Conservation (phyloP, 2,113 vertebrate genomes). For the Aplodontia rufa region DNA sequence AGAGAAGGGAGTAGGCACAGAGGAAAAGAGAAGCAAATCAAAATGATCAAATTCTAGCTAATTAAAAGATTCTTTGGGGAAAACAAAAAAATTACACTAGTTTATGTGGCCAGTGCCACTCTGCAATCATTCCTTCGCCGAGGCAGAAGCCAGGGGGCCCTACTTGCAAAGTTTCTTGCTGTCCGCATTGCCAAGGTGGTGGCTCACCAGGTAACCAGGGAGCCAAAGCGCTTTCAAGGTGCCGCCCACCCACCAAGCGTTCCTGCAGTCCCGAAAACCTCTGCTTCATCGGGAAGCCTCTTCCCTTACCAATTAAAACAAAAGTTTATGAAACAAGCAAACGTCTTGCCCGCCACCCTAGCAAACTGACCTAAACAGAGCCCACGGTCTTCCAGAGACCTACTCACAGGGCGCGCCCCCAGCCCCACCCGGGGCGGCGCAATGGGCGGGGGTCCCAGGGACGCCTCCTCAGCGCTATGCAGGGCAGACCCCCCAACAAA, state of each 20-base stretch:
- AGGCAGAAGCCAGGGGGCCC: not conserved
- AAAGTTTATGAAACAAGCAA: conserved; percentile 36
- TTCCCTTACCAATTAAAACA: not conserved
- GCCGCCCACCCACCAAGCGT: not conserved
- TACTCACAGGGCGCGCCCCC: conserved; percentile 28
- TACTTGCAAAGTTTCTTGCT: not conserved
- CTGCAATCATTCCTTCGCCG: not conserved
- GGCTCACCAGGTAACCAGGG: conserved; percentile 1
- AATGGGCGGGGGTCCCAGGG: not conserved
- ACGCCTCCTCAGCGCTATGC: not conserved
- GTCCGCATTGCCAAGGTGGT: not conserved
- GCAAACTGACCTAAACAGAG: not conserved
- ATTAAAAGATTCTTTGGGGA: conserved; percentile 5
- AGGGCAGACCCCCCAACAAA: not conserved
- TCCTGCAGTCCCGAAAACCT: not conserved
- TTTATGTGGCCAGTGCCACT: not conserved
- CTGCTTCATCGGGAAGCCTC: not conserved
- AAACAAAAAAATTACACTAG: not conserved
- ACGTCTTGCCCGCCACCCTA: not conserved
- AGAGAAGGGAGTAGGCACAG: not conserved
- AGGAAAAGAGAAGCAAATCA: not conserved
- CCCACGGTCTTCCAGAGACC: not conserved
- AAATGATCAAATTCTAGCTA: conserved; percentile 35
- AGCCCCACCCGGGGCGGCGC: not conserved
- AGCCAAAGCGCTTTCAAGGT: not conserved